Evolutionary conservation across 2,113 vertebrate species (phyloP).

Genomic region (Calidris pygmaea): DNA sequence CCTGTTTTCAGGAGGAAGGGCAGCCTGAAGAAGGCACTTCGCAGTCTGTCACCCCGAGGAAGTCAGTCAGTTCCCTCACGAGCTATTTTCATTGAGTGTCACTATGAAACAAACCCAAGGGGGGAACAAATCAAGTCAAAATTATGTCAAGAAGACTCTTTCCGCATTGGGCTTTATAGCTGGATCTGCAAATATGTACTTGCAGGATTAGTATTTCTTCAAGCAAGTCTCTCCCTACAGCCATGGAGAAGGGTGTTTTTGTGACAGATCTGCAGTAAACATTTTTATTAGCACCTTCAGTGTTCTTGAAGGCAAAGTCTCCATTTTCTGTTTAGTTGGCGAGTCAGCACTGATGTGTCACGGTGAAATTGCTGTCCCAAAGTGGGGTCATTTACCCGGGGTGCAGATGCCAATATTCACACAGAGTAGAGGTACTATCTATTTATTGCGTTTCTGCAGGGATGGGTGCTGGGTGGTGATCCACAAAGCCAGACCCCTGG

Average conservation of each 20-base stretch:
- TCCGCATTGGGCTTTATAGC: background rate
- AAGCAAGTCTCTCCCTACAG: background rate
- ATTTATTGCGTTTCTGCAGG: no score
- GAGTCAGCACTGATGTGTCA: fast-evolving
- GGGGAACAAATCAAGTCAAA: background rate
- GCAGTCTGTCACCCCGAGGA: background rate
- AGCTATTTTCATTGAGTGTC: background rate
- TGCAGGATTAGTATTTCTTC: background rate
- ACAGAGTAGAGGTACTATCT: no score
- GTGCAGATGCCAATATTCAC: no score
- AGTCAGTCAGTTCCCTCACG: background rate
- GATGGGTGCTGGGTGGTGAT: no score
- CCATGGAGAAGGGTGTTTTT: background rate
- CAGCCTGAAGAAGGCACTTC: background rate
- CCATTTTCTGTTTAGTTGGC: background rate
- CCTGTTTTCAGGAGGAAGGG: background rate
- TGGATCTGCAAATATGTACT: background rate
- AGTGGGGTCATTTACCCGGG: no score
- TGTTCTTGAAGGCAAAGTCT: background rate
- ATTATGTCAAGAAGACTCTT: background rate
- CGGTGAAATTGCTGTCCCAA: background rate
- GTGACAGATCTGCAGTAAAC: background rate
- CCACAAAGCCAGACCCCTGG: no score
- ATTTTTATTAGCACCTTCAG: background rate
- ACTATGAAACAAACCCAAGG: background rate